A percentile compares a stretch with the other conserved stretches of the same genome.
These are phyloP conservation scores for Hylia prasina DNA, from an alignment of 2,113 vertebrate species.

Conservation along the genomic window DNA sequence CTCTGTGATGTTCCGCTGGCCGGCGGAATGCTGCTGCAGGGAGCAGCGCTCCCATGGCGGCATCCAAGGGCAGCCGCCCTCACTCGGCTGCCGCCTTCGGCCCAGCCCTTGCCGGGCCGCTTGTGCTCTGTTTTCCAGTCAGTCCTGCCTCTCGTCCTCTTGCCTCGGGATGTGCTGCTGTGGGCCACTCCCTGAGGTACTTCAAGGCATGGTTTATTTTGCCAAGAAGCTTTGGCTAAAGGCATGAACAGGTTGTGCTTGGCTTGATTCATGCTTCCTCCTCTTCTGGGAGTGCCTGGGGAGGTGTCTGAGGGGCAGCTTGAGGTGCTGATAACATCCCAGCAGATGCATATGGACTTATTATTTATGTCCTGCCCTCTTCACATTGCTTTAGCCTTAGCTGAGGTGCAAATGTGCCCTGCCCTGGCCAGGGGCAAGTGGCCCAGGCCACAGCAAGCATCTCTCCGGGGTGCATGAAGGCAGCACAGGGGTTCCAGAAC, in stretches of 20 bases:
- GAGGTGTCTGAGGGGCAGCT: background rate
- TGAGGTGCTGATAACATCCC: background rate
- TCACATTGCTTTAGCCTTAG: background rate
- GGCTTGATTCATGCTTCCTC: background rate
- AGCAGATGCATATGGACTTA: background rate
- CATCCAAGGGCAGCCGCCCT: rapidly evolving
- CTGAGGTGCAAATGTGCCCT: background rate
- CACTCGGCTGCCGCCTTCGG: background rate
- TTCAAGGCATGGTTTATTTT: background rate
- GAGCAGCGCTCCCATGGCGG: rapidly evolving
- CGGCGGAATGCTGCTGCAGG: rapidly evolving
- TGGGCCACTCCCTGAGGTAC: background rate
- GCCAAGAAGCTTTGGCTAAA: background rate
- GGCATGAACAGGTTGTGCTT: background rate
- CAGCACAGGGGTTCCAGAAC: background rate
- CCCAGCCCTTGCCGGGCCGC: background rate
- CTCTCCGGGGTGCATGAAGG: background rate
- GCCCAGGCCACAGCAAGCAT: background rate
- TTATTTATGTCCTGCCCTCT: background rate
- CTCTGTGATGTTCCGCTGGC: background rate
- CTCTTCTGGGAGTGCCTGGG: background rate
- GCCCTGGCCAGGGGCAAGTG: background rate
- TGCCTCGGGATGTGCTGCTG: background rate
- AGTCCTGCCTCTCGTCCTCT: background rate
- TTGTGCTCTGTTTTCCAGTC: background rate